A percentile compares a stretch with the other conserved stretches of the same genome.
These are phyloP conservation scores for Ephydatia muelleri DNA, from an alignment of 37 sponge, comb jelly and placozoan genomes.

Conservation along the genomic window DNA sequence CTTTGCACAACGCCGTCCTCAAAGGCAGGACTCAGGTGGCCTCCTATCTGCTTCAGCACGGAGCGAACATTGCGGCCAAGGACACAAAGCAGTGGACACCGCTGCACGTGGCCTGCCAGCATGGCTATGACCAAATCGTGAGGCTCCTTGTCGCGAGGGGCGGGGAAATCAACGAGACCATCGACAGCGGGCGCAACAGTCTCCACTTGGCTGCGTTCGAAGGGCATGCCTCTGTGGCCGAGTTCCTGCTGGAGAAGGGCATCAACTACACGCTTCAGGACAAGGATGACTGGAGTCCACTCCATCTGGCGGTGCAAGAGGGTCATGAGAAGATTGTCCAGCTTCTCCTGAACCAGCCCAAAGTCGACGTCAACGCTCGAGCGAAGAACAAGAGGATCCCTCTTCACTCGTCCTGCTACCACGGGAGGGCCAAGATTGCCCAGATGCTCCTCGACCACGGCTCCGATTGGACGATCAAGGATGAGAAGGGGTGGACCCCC, in stretches of 20 bases:
- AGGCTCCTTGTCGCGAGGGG: constrained; percentile 41
- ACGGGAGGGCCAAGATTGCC: constrained; percentile 59
- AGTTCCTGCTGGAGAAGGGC: constrained; percentile 45
- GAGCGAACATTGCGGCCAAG: constrained; percentile 33
- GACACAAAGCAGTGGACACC: constrained; percentile 79
- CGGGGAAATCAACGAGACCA: constrained; percentile 53
- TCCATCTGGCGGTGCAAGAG: constrained; percentile 82
- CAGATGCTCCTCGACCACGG: constrained; percentile 45
- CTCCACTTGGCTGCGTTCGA: constrained; percentile 83
- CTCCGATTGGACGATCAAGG: constrained; percentile 45
- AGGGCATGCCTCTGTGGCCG: constrained; percentile 60
- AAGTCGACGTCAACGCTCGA: constrained; percentile 46
- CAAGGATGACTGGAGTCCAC: constrained; percentile 82
- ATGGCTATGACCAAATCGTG: constrained; percentile 62
- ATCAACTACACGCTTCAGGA: constrained; percentile 61
- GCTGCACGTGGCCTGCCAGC: constrained; percentile 79
- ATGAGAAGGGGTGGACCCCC: constrained; percentile 87
- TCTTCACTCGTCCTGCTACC: constrained; percentile 61
- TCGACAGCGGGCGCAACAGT: constrained; percentile 68
- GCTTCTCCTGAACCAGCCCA: constrained; percentile 30
- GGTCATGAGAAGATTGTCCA: constrained; percentile 60
- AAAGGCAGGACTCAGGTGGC: constrained; percentile 56
- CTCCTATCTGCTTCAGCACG: constrained; percentile 26
- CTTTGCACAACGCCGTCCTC: constrained; percentile 79
- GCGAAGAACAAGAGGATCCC: constrained; percentile 81